A percentile compares a stretch with the other conserved stretches of the same genome.
Conservation (phyloP, 2,888 invertebrate species). For the Teinopalpus imperialis region DNA sequence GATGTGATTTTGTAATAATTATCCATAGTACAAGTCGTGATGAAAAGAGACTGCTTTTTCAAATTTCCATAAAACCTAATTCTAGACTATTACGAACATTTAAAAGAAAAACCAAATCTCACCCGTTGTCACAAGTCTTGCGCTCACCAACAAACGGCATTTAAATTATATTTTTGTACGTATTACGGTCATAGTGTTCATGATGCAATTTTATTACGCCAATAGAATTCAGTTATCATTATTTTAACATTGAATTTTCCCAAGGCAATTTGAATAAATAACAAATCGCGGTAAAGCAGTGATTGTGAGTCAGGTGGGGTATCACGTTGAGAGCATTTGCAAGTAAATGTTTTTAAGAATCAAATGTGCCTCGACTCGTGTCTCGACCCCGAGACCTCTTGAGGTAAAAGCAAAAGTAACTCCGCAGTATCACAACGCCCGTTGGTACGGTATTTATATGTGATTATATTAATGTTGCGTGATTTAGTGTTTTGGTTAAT, state of each 20-base stretch:
- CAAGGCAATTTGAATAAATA: slow-evolving; percentile 1
- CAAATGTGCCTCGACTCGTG: neutral
- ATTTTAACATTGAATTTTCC: slow-evolving; percentile 4
- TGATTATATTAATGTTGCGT: neutral
- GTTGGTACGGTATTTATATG: neutral
- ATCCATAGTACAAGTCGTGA: too few relatives aligned
- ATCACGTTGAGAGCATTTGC: slow-evolving; percentile 6
- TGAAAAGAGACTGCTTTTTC: too few relatives aligned
- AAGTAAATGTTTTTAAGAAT: slow-evolving; percentile 15
- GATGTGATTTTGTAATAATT: too few relatives aligned
- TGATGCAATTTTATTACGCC: slow-evolving; percentile 2
- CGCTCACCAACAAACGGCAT: too few relatives aligned
- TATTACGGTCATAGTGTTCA: too few relatives aligned
- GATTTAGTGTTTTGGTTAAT: neutral
- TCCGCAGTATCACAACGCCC: slow-evolving; percentile 2
- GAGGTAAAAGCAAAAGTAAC: slow-evolving; percentile 17
- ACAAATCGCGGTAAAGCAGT: slow-evolving; percentile 3
- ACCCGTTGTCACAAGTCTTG: too few relatives aligned
- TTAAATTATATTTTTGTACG: too few relatives aligned
- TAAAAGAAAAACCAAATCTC: too few relatives aligned
- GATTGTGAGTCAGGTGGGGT: slow-evolving; percentile 9
- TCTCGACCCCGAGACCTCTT: slow-evolving; percentile 6
- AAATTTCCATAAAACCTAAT: too few relatives aligned
- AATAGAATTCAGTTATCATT: neutral
- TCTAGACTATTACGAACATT: too few relatives aligned